Evolutionary conservation across 2,888 invertebrate genomes (phyloP).

Genomic region (Ophraella communa): DNA sequence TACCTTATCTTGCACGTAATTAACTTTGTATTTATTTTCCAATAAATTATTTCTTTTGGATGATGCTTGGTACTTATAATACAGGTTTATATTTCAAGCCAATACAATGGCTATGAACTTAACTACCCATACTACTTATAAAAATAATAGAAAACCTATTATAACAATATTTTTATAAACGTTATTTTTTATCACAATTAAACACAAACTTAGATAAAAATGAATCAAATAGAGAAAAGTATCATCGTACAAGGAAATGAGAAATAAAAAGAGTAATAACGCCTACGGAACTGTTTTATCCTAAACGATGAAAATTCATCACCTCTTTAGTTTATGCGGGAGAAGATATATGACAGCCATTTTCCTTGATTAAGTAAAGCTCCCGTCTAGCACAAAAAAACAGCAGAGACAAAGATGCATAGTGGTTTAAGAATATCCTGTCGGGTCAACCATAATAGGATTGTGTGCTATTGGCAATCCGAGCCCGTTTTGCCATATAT

Average conservation of each 20-base stretch:
- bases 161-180: no score
- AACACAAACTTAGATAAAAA: conserved; percentile 19
- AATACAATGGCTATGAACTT: no score
- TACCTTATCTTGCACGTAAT: no score
- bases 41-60: no score
- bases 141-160: no score
- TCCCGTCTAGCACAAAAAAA: conserved; percentile 48
- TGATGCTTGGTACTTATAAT: no score
- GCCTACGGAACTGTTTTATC: conserved; percentile 34
- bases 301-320: conserved; percentile 40
- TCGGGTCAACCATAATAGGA: conserved; percentile 49
- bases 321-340: conserved; percentile 38
- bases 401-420: conserved; percentile 49
- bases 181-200: conserved; percentile 16
- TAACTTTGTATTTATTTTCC: no score
- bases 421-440: conserved; percentile 50
- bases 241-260: conserved; percentile 23
- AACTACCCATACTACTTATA: no score
- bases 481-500: conserved; percentile 39
- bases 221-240: conserved; percentile 21
- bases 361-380: conserved; percentile 52
- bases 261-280: conserved; percentile 30
- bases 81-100: no score
- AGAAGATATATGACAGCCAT: conserved; percentile 38
- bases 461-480: conserved; percentile 45